Conservation (phyloP, 2,113 vertebrate genomes). For the Erythrolamprus reginae region DNA sequence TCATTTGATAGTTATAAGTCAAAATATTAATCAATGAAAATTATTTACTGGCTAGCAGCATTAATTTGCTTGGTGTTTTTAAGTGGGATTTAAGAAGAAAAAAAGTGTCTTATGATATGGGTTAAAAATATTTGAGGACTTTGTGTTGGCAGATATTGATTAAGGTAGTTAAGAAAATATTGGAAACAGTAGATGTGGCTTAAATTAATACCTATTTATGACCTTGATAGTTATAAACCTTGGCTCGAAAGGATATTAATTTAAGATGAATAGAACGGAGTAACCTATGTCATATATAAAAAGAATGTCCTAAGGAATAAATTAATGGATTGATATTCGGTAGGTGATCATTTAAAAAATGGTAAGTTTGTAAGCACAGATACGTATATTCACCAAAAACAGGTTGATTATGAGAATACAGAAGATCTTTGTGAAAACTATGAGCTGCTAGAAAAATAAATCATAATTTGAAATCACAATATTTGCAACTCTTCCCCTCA, state of each 20-base stretch:
- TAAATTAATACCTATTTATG: slow-evolving; percentile 46
- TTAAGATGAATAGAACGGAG: not conserved
- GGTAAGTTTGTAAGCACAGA: not conserved
- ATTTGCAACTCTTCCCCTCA: not conserved
- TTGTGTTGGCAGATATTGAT: slow-evolving; percentile 63
- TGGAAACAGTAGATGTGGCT: slow-evolving; percentile 55
- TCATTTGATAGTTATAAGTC: slow-evolving; percentile 27
- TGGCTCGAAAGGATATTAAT: slow-evolving; percentile 37
- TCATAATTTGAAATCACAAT: not conserved
- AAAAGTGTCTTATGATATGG: not conserved
- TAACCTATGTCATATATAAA: not conserved
- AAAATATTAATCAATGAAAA: slow-evolving; percentile 30
- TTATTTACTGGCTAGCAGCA: slow-evolving; percentile 2
- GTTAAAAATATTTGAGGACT: slow-evolving; percentile 47
- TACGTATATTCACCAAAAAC: not conserved
- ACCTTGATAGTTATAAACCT: slow-evolving; percentile 39
- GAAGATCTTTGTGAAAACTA: not conserved
- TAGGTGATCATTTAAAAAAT: not conserved
- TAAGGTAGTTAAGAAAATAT: slow-evolving; percentile 60
- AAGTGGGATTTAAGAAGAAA: rapidly evolving
- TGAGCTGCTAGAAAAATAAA: not conserved
- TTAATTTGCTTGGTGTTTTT: not conserved
- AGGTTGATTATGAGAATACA: not conserved
- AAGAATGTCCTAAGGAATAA: not conserved
- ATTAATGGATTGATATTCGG: not conserved